A percentile compares a stretch with the other conserved stretches of the same genome.
These are phyloP conservation scores for Chelidonichthys spinosus DNA, from an alignment of 2,797 vertebrate species.

Conservation along the genomic window DNA sequence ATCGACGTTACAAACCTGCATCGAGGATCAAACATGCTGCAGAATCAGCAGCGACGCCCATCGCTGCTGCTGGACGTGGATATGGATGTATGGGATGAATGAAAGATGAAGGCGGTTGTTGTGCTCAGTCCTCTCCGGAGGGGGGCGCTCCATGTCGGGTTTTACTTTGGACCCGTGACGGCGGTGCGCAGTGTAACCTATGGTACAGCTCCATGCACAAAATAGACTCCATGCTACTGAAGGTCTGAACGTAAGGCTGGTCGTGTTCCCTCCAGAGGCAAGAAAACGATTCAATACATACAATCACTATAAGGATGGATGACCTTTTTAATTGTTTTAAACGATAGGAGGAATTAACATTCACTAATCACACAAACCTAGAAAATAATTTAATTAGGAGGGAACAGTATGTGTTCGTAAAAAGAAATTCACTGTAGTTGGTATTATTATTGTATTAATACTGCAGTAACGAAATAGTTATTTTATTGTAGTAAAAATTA, in stretches of 20 bases:
- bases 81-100: neutral
- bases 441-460: neutral
- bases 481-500: neutral
- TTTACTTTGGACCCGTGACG: conserved; percentile 75
- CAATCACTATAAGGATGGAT: neutral
- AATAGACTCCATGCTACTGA: conserved; percentile 45
- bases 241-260: conserved; percentile 14
- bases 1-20: neutral
- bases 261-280: conserved; percentile 6
- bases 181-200: conserved; percentile 34
- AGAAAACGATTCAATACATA: neutral
- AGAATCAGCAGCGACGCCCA: conserved; percentile 1
- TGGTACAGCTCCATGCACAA: conserved; percentile 53
- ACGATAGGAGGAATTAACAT: neutral
- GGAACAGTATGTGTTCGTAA: neutral
- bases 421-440: neutral
- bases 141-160: conserved; percentile 76
- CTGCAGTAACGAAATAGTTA: neutral
- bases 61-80: neutral
- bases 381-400: neutral
- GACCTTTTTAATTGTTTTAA: neutral
- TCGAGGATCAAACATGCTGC: neutral
- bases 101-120: conserved; percentile 30
- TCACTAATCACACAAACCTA: neutral
- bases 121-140: conserved; percentile 45